Evolutionary conservation across 2,113 vertebrate genomes (phyloP).

Genomic region (Phylloscopus trochiloides): DNA sequence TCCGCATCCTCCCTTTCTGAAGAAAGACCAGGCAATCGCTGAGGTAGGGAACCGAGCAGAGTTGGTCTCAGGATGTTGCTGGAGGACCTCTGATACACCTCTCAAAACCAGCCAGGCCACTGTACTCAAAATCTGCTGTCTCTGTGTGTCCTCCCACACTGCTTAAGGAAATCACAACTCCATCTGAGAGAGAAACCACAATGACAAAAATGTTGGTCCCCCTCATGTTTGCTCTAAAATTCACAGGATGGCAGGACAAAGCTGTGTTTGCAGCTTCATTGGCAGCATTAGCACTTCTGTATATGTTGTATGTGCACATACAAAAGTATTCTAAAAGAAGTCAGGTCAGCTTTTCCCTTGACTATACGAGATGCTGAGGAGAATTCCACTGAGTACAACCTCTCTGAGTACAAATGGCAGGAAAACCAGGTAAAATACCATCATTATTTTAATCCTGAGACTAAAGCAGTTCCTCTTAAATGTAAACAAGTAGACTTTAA

Average conservation of each 20-base stretch:
- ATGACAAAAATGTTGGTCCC: fast-evolving
- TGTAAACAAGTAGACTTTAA: background rate
- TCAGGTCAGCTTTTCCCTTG: background rate
- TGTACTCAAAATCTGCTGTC: background rate
- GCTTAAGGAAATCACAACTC: background rate
- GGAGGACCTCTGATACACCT: background rate
- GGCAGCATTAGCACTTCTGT: background rate
- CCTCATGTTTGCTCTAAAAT: background rate
- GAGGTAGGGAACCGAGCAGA: background rate
- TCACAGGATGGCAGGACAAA: background rate
- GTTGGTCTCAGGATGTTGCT: background rate
- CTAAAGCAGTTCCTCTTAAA: background rate
- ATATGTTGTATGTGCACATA: background rate
- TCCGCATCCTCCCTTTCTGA: background rate
- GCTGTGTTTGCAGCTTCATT: background rate
- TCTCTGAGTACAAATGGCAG: background rate
- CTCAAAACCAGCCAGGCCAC: background rate
- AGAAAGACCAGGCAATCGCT: background rate
- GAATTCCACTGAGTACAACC: background rate
- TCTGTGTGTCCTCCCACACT: background rate
- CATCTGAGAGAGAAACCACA: background rate
- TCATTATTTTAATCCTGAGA: background rate
- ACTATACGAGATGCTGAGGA: background rate
- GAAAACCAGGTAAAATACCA: background rate
- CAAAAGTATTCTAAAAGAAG: background rate